phyloP scores from a whole-genome alignment of 2,113 vertebrate species.

The Condylura cristata region DNA sequence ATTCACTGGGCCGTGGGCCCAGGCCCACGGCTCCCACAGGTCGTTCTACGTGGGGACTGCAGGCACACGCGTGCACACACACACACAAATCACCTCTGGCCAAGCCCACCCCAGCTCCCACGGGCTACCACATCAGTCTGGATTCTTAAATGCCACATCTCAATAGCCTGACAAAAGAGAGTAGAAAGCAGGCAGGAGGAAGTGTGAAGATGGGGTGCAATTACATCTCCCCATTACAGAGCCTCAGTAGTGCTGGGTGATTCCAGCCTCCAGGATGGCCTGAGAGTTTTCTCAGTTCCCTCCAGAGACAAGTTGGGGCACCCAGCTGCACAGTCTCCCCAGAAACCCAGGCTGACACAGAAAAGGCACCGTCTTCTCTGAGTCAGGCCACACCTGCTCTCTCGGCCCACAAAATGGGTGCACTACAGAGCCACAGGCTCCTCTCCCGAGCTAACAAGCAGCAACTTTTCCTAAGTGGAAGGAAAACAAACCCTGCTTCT shows the following conservation, averaged over 20 bases:
- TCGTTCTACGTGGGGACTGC: not conserved
- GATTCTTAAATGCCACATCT: not conserved
- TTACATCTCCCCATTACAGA: not conserved
- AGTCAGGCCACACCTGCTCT: not conserved
- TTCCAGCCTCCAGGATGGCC: accelerated
- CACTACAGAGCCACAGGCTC: not conserved
- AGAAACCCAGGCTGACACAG: not conserved
- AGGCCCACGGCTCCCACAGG: accelerated
- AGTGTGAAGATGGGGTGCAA: not conserved
- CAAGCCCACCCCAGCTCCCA: not conserved
- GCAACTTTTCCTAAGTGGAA: conserved; percentile 45
- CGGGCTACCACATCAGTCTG: not conserved
- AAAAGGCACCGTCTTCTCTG: not conserved
- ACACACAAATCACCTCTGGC: not conserved
- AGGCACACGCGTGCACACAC: not conserved
- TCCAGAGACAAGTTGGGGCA: not conserved
- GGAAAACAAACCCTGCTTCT: not conserved
- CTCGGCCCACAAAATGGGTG: not conserved
- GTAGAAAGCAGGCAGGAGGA: not conserved
- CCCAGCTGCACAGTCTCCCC: not conserved
- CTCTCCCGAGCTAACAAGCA: not conserved
- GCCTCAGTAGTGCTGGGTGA: not conserved
- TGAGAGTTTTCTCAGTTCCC: not conserved
- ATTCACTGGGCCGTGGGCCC: not conserved
- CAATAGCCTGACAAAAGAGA: not conserved